Evolutionary conservation across 2,888 invertebrate genomes (phyloP), one percentile per base, ranked within the genome.

Genomic region (Sinopyrophorus schimmeli): DNA sequence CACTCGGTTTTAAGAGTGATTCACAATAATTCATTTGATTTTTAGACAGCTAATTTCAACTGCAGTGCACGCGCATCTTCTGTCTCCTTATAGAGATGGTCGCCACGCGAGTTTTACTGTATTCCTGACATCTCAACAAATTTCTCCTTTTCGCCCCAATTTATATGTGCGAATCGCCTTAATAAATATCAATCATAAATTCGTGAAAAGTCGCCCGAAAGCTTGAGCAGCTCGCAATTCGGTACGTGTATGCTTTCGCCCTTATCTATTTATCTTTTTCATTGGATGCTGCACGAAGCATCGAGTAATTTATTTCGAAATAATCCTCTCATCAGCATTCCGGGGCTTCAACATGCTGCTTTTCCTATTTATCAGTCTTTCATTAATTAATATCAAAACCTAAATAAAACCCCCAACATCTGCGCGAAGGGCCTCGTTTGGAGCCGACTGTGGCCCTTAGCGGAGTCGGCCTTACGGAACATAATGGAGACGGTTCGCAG

Each of bases 321-420:
- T 50, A 39, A 39, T 49, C 39, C 34, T 42, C 43, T 42, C 42
- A 48, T 42, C 38, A 48, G 34, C 41, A 49, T 43, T 49, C 32
- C 11, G 27, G 31, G 34, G 26, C 39, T 27, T 50, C 47, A 38
- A 37, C 41, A 37, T 47, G 46, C n/a, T n/a, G n/a, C 40, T 35
- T 47, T 34, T 52, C 35, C 38, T 49, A 52, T 53, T 49, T 53
- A 55, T 55, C 52, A 49, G 55, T 31, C 30, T 41, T 47, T 52
- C 46, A 40, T 55, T 55, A 55, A 55, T 55, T 55, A 53, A 55
- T 55, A 55, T 44, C 52, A 49, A 50, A 55, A 47, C 38, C 43
- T 40, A 53, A 53, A 53, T 50, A 53, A 50, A 43, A 43, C 53
- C 42, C n/a, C 39, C 30, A 50, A 47, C 47, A 50, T 49, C 47